Conservation (phyloP, 2,113 vertebrate genomes). For the Cebus imitator region DNA sequence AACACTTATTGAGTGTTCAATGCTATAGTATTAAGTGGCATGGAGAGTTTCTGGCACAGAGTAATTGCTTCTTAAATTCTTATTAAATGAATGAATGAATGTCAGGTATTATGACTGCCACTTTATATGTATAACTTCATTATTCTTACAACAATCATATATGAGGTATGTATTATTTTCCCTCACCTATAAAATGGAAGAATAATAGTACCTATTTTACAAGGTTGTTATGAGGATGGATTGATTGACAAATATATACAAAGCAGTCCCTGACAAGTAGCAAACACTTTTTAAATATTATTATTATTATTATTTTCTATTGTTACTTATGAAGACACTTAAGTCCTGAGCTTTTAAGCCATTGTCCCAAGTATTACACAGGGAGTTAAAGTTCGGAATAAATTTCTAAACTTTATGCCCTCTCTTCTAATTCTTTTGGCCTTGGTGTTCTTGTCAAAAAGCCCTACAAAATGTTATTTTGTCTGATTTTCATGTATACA, state of each 20-base stretch:
- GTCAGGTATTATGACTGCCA: not conserved
- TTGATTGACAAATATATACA: not conserved
- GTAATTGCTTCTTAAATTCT: not conserved
- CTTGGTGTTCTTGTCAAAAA: not conserved
- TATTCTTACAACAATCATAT: not conserved
- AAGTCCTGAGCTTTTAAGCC: not conserved
- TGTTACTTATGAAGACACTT: not conserved
- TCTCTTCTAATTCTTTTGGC: constrained; percentile 12
- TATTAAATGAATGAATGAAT: not conserved
- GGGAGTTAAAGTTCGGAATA: not conserved
- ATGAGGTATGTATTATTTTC: not conserved
- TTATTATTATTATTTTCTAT: constrained; percentile 22
- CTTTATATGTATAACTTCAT: not conserved
- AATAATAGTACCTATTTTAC: not conserved
- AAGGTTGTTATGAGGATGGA: not conserved
- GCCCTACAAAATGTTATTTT: not conserved
- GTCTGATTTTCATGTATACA: not conserved
- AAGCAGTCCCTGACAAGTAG: not conserved
- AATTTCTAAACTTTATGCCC: constrained; percentile 7
- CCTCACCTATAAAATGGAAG: not conserved
- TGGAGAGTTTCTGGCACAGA: not conserved
- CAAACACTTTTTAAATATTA: not conserved
- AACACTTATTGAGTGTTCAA: not conserved
- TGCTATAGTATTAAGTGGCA: not conserved
- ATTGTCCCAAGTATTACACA: not conserved